Percentiles rank a stretch among this genome's conserved stretches.
Conservation (phyloP, 2,888 invertebrate species). For the Antheraea yamamai region DNA sequence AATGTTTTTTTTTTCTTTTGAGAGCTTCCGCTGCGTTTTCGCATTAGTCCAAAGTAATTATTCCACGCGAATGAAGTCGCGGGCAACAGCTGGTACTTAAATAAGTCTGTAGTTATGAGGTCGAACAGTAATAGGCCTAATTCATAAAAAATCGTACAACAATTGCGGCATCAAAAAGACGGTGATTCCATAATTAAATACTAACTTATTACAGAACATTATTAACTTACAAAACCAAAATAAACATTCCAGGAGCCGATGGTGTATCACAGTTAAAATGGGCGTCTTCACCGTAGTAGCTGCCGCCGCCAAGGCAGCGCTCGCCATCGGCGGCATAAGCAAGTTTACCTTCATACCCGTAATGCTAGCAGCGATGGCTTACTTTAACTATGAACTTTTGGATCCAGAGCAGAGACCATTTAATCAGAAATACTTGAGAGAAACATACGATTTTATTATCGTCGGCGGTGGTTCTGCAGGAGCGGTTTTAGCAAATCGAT, state of each 20-base stretch:
- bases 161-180: neutral
- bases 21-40: too few species aligned
- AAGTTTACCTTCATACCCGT: slow-evolving; percentile 89
- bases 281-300: slow-evolving; percentile 76
- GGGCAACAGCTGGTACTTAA: too few species aligned
- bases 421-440: slow-evolving; percentile 83
- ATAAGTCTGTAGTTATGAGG: neutral
- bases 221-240: neutral
- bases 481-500: slow-evolving; percentile 90
- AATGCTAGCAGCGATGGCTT: slow-evolving; percentile 88
- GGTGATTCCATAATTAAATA: too few species aligned
- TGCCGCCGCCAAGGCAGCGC: slow-evolving; percentile 87
- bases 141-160: neutral
- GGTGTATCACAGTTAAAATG: slow-evolving; percentile 54
- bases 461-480: slow-evolving; percentile 94
- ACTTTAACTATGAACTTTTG: slow-evolving; percentile 92
- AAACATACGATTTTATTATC: slow-evolving; percentile 91
- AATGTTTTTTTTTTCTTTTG: too few species aligned
- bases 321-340: slow-evolving; percentile 86
- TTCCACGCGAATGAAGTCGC: too few species aligned
- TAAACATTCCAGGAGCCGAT: slow-evolving; percentile 44
- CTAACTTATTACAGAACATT: too few species aligned
- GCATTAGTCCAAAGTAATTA: too few species aligned
- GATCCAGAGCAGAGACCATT: slow-evolving; percentile 92
- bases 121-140: neutral